These are phyloP conservation scores for Cnemophilus loriae DNA, from an alignment of 2,113 vertebrate genomes.

Conservation along the genomic window DNA sequence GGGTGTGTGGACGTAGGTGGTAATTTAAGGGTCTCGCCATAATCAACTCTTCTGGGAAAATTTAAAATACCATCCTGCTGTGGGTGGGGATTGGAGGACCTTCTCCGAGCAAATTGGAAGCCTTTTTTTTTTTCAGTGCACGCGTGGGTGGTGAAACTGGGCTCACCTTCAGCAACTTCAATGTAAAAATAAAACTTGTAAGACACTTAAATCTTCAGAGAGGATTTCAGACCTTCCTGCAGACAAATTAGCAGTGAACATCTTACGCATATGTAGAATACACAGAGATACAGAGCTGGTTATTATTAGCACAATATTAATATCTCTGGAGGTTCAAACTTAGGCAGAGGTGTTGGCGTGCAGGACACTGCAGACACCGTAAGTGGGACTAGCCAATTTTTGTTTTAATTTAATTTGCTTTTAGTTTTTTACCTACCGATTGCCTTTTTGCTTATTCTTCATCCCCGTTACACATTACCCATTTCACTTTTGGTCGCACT, in stretches of 20 bases:
- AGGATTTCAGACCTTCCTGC: conserved; percentile 30
- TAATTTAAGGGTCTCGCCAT: conserved; percentile 56
- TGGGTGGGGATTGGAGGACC: conserved; percentile 60
- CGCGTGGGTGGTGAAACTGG: conserved; percentile 45
- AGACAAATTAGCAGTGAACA: conserved; percentile 39
- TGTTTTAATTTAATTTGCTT: not conserved
- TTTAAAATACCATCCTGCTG: conserved; percentile 48
- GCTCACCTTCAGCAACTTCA: conserved; percentile 59
- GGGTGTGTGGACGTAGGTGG: conserved; percentile 32
- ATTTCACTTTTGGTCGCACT: not conserved
- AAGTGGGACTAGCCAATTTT: not conserved
- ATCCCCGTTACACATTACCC: not conserved
- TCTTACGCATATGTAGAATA: not conserved
- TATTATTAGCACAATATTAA: conserved; percentile 25
- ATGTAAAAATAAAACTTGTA: conserved; percentile 66
- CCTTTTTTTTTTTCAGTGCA: not conserved
- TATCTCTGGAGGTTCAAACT: not conserved
- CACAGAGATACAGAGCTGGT: not conserved
- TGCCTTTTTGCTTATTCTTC: not conserved
- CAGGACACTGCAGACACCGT: not conserved
- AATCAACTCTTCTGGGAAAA: conserved; percentile 34
- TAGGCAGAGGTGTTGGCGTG: not conserved
- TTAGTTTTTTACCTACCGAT: not conserved
- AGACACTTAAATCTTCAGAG: conserved; percentile 48
- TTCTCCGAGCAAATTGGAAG: conserved; percentile 51